Conservation (phyloP, 2,797 vertebrate genomes). For the Loris lydekkerianus region DNA sequence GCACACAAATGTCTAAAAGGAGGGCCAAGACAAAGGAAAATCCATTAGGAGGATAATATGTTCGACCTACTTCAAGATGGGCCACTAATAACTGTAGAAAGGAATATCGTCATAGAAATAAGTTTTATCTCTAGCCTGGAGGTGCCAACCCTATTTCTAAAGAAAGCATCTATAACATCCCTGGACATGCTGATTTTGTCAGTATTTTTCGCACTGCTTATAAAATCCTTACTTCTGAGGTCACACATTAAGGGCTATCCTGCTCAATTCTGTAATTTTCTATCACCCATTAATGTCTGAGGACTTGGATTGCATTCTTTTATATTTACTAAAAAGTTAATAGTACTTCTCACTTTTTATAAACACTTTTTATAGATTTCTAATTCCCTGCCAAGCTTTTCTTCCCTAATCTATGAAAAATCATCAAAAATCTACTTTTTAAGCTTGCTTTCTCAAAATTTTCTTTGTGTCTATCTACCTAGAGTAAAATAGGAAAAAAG, state of each 20-base stretch:
- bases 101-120: neutral
- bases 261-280: neutral
- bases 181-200: neutral
- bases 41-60: neutral
- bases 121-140: neutral
- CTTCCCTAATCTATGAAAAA: neutral
- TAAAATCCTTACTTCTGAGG: neutral
- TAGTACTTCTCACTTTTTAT: neutral
- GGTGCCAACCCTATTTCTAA: neutral
- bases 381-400: neutral
- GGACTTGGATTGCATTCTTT: neutral
- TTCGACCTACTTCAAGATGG: neutral
- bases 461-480: neutral
- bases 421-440: neutral
- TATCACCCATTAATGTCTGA: neutral
- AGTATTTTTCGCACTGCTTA: neutral
- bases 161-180: neutral
- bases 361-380: neutral
- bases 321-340: neutral
- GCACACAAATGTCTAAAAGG: neutral
- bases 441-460: neutral
- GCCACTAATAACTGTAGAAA: neutral
- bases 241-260: neutral
- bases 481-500: neutral
- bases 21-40: neutral